A percentile compares a stretch with the other conserved stretches of the same genome.
Evolutionary conservation across 2,888 invertebrate species (phyloP).

Genomic region (Cheilosia urbana): DNA sequence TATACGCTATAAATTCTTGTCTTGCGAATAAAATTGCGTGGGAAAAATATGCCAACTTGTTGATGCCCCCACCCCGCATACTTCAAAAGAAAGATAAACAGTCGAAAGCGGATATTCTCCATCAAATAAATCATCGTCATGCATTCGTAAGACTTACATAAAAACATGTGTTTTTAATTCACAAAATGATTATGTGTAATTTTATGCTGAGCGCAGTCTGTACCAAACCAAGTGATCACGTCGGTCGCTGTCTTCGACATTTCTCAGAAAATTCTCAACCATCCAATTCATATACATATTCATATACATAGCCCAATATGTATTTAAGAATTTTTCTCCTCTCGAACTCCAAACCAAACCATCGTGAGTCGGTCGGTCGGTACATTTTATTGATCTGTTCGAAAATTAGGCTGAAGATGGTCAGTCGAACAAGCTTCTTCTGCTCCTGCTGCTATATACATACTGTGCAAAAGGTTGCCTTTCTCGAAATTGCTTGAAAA

Average conservation of each 20-base stretch:
- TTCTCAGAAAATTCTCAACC: slow-evolving; percentile 44
- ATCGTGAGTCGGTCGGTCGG: slow-evolving; percentile 23
- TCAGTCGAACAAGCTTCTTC: slow-evolving; percentile 33
- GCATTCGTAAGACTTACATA: slow-evolving; percentile 42
- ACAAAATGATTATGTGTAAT: slow-evolving; percentile 29
- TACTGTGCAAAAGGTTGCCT: slow-evolving; percentile 55
- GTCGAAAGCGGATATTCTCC: slow-evolving; percentile 29
- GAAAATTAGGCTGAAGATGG: slow-evolving; percentile 59
- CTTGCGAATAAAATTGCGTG: slow-evolving; percentile 2
- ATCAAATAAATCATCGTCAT: slow-evolving; percentile 51
- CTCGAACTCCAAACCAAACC: background rate
- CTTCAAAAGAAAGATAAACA: background rate
- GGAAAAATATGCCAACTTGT: slow-evolving; percentile 12
- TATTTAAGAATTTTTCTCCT: slow-evolving; percentile 11
- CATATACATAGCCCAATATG: background rate
- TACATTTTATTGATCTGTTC: slow-evolving; percentile 64
- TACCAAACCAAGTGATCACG: slow-evolving; percentile 18
- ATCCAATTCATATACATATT: background rate
- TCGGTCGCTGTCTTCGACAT: slow-evolving; percentile 19
- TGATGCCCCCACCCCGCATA: no score
- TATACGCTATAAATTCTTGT: background rate
- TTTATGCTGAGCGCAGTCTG: slow-evolving; percentile 12
- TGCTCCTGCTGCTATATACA: slow-evolving; percentile 22
- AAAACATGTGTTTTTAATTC: slow-evolving; percentile 58
- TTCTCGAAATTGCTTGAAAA: slow-evolving; percentile 64